A percentile compares a stretch with the other conserved stretches of the same genome.
These are phyloP conservation scores for Bugula neritina DNA, from an alignment of 2,888 invertebrate genomes.

Conservation along the genomic window DNA sequence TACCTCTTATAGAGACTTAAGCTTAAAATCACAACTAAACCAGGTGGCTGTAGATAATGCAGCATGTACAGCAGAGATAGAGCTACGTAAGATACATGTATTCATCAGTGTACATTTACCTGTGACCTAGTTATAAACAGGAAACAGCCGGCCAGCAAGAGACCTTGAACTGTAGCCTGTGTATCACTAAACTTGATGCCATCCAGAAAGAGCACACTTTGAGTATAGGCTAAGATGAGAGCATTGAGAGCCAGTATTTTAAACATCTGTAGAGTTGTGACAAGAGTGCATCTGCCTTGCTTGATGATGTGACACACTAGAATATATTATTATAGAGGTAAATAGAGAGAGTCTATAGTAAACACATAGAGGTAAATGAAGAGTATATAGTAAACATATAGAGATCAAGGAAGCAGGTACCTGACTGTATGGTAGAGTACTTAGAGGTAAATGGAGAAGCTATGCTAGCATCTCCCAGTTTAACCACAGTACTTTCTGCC, in stretches of 20 bases:
- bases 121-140: constrained; percentile 96
- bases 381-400: too few species aligned
- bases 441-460: constrained; percentile 98
- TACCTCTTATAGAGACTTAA: too few species aligned
- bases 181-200: constrained; percentile 96
- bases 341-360: too few species aligned
- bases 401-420: too few species aligned
- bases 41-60: too few species aligned
- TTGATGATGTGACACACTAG: constrained; percentile 97
- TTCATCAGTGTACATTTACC: too few species aligned
- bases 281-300: constrained; percentile 96
- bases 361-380: too few species aligned
- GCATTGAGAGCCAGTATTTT: constrained; percentile 98
- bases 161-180: constrained; percentile 93
- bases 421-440: constrained; percentile 87
- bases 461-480: constrained; percentile 95
- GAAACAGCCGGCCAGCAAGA: constrained; percentile 91
- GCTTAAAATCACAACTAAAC: too few species aligned
- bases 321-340: constrained; percentile 43
- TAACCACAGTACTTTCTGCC: constrained; percentile 75
- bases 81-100: too few species aligned
- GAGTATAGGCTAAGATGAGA: constrained; percentile 92
- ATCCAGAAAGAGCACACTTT: constrained; percentile 94
- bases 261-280: constrained; percentile 99
- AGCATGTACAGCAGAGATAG: too few species aligned